Conservation (phyloP, 23 tunicate genomes). For the Phallusia fumigata region DNA sequence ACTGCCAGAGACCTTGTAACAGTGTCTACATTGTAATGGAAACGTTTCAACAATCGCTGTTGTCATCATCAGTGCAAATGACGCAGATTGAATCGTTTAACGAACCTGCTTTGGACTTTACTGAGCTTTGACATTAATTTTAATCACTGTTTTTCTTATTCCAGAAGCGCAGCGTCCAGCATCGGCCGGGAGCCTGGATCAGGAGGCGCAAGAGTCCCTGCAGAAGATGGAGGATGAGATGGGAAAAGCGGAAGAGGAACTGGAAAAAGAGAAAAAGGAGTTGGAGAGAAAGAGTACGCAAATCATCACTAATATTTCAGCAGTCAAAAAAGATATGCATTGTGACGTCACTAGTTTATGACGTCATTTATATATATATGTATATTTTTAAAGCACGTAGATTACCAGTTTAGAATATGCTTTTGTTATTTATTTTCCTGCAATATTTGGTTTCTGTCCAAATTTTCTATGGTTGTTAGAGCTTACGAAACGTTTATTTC, state of each 20-base stretch:
- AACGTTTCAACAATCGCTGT: too few species aligned
- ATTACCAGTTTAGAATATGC: not conserved
- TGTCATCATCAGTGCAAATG: too few species aligned
- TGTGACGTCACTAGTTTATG: not conserved
- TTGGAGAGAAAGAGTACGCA: slow-evolving; percentile 39
- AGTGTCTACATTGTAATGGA: too few species aligned
- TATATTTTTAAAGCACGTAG: too few species aligned
- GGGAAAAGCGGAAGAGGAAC: slow-evolving; percentile 43
- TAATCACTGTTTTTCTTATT: not conserved
- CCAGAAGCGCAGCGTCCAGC: slow-evolving; percentile 36
- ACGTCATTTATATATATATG: too few species aligned
- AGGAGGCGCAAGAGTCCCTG: slow-evolving; percentile 42
- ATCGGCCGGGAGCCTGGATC: slow-evolving; percentile 58
- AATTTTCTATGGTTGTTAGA: not conserved
- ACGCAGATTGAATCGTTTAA: not conserved
- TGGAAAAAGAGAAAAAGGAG: slow-evolving; percentile 42
- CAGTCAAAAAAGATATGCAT: not conserved
- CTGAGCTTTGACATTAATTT: not conserved
- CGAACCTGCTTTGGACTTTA: not conserved
- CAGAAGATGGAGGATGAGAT: slow-evolving; percentile 62
- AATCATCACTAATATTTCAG: not conserved
- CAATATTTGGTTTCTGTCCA: not conserved
- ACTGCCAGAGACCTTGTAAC: too few species aligned
- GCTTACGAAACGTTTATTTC: not conserved
- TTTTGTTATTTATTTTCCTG: not conserved